phyloP scores from a whole-genome alignment of 2,113 vertebrate genomes.

The Python bivittatus region DNA sequence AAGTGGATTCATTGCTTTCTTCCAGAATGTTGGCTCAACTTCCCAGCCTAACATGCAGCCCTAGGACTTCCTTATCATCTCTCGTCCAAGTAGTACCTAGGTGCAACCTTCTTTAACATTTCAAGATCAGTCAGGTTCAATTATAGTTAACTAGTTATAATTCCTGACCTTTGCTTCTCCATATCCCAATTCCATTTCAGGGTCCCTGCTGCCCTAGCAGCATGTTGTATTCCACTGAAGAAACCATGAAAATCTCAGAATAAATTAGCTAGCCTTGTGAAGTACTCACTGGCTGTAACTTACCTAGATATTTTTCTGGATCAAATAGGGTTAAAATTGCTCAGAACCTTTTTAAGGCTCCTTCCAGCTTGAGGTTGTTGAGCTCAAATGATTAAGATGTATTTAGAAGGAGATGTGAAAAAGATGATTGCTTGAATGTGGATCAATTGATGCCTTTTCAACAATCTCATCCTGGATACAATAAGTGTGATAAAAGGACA shows the following conservation, averaged over 20 bases:
- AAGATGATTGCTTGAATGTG: no score
- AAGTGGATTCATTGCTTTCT: no score
- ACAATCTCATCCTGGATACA: background rate
- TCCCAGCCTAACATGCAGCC: no score
- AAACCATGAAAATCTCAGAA: background rate
- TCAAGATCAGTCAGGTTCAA: no score
- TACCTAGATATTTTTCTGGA: constrained; percentile 15
- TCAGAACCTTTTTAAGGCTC: background rate
- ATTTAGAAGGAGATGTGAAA: background rate
- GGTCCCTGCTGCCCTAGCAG: background rate
- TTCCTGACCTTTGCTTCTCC: background rate
- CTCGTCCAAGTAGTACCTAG: no score
- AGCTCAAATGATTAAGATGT: background rate
- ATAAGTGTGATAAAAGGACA: background rate
- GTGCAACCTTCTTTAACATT: no score
- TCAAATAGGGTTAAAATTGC: constrained; percentile 10
- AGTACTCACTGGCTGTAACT: background rate
- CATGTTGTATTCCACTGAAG: constrained; percentile 8
- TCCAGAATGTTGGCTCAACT: no score
- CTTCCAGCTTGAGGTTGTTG: background rate
- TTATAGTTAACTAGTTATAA: no score
- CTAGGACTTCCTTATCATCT: no score
- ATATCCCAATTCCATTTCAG: background rate
- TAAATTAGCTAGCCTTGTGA: background rate
- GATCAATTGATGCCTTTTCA: background rate